Percentiles rank a stretch among this genome's conserved stretches.
Conservation (phyloP, 64 coral and sea anemone genomes). For the Montipora cactus region DNA sequence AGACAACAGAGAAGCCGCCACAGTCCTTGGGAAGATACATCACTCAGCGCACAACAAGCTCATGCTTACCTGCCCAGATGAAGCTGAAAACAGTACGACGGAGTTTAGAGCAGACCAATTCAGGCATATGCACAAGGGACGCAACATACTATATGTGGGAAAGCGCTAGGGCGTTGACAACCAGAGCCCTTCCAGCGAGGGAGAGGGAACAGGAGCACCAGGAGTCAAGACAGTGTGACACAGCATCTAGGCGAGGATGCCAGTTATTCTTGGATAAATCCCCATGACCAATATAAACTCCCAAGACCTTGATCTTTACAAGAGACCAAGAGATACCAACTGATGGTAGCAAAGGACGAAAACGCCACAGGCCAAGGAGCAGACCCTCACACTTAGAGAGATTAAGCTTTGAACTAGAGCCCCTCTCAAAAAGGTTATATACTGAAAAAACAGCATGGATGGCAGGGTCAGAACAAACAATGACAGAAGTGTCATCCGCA, state of each 20-base stretch:
- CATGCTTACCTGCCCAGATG: not conserved
- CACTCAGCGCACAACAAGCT: not conserved
- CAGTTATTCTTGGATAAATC: slow-evolving; percentile 11
- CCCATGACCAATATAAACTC: not conserved
- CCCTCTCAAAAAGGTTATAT: not conserved
- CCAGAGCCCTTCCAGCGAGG: not conserved
- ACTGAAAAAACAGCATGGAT: not conserved
- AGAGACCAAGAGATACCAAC: not conserved
- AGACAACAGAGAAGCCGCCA: not conserved
- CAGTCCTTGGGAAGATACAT: not conserved
- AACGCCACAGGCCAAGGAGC: not conserved
- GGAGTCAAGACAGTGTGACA: not conserved
- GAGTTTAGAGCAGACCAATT: not conserved
- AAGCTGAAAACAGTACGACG: not conserved
- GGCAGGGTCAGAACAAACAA: not conserved
- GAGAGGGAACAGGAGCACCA: not conserved
- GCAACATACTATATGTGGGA: not conserved
- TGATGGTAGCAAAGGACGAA: not conserved
- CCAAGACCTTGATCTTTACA: not conserved
- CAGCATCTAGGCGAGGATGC: not conserved
- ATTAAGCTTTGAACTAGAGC: slow-evolving; percentile 32
- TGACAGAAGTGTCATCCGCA: slow-evolving; percentile 39
- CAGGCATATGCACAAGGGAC: not conserved
- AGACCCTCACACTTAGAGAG: not conserved
- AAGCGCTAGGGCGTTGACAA: not conserved